Evolutionary conservation across 2,888 invertebrate genomes (phyloP).

Genomic region (Serrognathus titanus): DNA sequence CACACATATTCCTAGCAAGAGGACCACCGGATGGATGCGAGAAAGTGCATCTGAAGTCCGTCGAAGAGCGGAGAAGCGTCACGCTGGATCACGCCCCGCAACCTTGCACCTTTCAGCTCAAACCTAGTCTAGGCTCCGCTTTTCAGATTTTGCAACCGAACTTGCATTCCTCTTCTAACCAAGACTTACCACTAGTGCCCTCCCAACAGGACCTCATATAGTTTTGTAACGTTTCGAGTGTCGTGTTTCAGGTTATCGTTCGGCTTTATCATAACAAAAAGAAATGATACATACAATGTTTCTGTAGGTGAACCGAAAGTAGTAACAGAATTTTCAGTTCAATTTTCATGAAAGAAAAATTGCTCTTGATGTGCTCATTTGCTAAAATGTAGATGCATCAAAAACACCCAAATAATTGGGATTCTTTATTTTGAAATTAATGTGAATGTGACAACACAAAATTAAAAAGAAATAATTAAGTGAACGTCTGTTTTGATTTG

Average conservation of each 20-base stretch:
- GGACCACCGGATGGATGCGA: slow-evolving; percentile 91
- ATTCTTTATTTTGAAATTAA: too few relatives aligned
- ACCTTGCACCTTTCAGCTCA: slow-evolving; percentile 71
- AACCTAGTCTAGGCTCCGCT: slow-evolving; percentile 76
- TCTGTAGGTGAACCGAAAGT: slow-evolving; percentile 12
- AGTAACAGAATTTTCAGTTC: neutral
- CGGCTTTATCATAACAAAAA: slow-evolving; percentile 6
- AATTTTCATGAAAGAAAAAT: too few relatives aligned
- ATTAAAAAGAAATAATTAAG: too few relatives aligned
- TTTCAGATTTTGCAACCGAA: slow-evolving; percentile 67
- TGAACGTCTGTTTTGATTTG: too few relatives aligned
- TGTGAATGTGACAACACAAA: too few relatives aligned
- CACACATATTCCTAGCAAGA: slow-evolving; percentile 79
- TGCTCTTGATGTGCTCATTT: too few relatives aligned
- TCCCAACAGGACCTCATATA: slow-evolving; percentile 34
- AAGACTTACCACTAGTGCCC: slow-evolving; percentile 42
- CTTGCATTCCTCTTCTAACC: slow-evolving; percentile 24
- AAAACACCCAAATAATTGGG: too few relatives aligned
- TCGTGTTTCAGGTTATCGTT: slow-evolving; percentile 11
- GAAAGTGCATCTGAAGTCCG: slow-evolving; percentile 70
- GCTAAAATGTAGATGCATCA: too few relatives aligned
- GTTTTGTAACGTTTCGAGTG: slow-evolving; percentile 12
- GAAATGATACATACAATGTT: slow-evolving; percentile 11
- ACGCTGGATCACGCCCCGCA: slow-evolving; percentile 45
- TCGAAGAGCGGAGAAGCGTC: slow-evolving; percentile 50